Percentiles rank a stretch among this genome's conserved stretches.
These are phyloP conservation scores for Phylloscopus trochiloides DNA, from an alignment of 2,113 vertebrate genomes.

Conservation along the genomic window DNA sequence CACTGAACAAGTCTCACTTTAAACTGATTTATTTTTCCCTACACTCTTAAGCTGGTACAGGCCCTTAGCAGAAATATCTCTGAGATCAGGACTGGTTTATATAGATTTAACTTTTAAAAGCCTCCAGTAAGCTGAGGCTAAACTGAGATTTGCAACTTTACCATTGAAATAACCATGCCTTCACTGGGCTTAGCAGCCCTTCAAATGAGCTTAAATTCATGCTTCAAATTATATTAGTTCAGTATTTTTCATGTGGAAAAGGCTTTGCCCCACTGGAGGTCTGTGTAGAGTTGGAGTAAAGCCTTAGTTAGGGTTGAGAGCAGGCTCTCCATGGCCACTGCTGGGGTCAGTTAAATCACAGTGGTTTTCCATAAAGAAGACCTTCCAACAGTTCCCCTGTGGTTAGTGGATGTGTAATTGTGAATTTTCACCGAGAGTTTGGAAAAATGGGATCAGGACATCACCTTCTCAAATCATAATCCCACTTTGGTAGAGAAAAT, in stretches of 20 bases:
- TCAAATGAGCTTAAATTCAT: slow-evolving; percentile 17
- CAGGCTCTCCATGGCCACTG: background rate
- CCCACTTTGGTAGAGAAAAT: background rate
- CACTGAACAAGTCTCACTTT: background rate
- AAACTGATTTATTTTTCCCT: background rate
- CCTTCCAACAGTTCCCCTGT: background rate
- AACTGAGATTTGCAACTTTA: slow-evolving; percentile 1
- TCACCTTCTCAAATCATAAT: background rate
- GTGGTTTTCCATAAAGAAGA: background rate
- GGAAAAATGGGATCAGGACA: background rate
- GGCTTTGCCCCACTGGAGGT: background rate
- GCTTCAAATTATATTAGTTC: background rate
- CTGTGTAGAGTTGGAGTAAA: background rate
- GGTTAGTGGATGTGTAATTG: rapidly evolving
- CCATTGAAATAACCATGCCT: background rate
- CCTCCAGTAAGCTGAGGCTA: background rate
- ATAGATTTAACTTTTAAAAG: background rate
- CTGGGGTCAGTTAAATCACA: background rate
- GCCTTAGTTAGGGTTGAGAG: background rate
- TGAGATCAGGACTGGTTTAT: background rate
- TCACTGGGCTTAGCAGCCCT: background rate
- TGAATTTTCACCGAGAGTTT: background rate
- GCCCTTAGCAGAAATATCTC: background rate
- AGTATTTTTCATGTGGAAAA: background rate
- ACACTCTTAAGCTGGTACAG: background rate